Base-by-base conservation (phyloP, 2,113 vertebrate genomes). In the Piprites chloris region DNA sequence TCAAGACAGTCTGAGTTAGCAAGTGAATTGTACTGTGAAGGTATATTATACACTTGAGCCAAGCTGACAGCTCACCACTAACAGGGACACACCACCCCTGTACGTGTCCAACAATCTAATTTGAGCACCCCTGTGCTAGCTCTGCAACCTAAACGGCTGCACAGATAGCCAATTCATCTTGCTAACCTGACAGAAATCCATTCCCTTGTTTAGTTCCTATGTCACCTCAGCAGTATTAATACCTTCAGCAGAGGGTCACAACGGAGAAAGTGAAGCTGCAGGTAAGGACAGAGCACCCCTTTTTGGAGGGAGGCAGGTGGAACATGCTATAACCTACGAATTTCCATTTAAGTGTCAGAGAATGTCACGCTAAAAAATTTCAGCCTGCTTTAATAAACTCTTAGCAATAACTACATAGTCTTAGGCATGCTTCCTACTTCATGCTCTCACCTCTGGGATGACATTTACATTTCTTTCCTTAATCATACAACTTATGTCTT, bases 181-280 rank as follows among this genome's bases (percentile, higher is more conserved):
- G 62, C 62, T 94, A 91, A 91, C 53, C 42, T 83, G 88, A 93
- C 94, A 93, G 82, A 96, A 96, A 95, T 58, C 85, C 83, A 90
- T 95, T 97, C 76, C 55, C 47, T 92, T 93, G 63, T 76, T 95
- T 90, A 96, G 95, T 78, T 93, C 86, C 68, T 74, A 18, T 63
- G 79, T 67, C 83, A 92, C 63, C 76, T 90, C 73, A 77, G 50
- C 33, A 67, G 39, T 86, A 96, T 84, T 77, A 90, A 23, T 88
- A 83, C 13, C 52, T 77, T 86, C 76, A 56, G 61, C 72, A 86
- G 35, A 87, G 89, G 35, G 65, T 84, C 76, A 84, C 78, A 82
- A 72, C 44, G 59, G 46, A 93, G 63, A 69, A 92, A 62, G 41
- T 0, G 0, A 35, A 84, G 26, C 16, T 86, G 63, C 67, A 90